Conservation (phyloP, 1,140 invertebrate species). For the Catajapyx aquilonaris region DNA sequence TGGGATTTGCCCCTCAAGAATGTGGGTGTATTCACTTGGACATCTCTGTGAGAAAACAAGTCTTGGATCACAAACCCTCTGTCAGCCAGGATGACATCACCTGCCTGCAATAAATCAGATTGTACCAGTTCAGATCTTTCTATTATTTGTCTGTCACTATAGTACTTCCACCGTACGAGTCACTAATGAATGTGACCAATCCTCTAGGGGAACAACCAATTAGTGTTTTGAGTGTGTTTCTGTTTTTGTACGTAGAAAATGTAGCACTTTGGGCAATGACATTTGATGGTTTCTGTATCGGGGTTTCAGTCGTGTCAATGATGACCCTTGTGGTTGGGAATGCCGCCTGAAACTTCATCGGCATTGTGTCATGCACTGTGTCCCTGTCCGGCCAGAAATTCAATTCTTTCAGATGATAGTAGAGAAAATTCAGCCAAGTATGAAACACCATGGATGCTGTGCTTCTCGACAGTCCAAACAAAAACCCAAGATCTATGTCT, state of each 20-base stretch:
- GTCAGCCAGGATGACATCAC: background rate
- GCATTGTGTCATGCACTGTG: slow-evolving; percentile 12
- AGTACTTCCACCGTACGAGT: background rate
- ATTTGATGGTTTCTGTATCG: slow-evolving; percentile 10
- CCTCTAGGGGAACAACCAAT: slow-evolving; percentile 9
- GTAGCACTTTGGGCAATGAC: slow-evolving; percentile 14
- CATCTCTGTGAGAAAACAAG: background rate
- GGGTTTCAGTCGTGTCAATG: slow-evolving; percentile 15
- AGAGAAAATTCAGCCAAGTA: slow-evolving; percentile 15
- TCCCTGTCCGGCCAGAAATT: slow-evolving; percentile 14
- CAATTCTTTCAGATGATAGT: slow-evolving; percentile 11
- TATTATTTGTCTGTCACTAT: background rate
- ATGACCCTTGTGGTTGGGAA: slow-evolving; percentile 15
- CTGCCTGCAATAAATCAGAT: background rate
- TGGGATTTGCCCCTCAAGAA: background rate
- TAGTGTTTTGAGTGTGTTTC: slow-evolving; percentile 11
- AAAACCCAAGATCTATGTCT: slow-evolving; percentile 12
- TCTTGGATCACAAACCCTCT: background rate
- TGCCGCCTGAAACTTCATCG: slow-evolving; percentile 12
- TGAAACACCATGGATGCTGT: slow-evolving; percentile 13
- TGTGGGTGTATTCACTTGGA: background rate
- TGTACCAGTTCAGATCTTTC: background rate
- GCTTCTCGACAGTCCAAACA: slow-evolving; percentile 12
- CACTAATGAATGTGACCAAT: background rate
- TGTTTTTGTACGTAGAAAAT: slow-evolving; percentile 16